Evolutionary conservation across 2,113 vertebrate genomes (phyloP).

Genomic region (Podarcis raffonei): DNA sequence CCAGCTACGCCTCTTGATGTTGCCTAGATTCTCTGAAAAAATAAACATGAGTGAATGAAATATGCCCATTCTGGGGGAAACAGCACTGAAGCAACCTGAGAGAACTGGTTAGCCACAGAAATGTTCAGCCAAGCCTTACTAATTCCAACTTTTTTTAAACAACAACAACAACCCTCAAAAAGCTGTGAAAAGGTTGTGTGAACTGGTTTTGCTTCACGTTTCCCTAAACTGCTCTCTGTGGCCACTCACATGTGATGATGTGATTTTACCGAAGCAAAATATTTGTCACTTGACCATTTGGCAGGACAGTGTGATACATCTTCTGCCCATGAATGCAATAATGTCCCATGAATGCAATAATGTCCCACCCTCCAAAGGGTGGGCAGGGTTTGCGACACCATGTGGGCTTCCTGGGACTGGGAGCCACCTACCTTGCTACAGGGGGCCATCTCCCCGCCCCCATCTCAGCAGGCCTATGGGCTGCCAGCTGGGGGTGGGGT

Average conservation of each 20-base stretch:
- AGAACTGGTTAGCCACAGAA: neutral
- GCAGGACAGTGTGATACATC: neutral
- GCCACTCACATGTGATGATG: neutral
- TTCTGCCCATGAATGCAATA: neutral
- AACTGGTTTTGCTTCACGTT: neutral
- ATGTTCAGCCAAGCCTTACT: neutral
- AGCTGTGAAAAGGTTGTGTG: neutral
- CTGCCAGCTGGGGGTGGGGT: too few relatives aligned
- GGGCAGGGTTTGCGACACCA: too few relatives aligned
- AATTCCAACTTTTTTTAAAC: neutral
- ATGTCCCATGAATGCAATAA: neutral
- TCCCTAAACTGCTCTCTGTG: neutral
- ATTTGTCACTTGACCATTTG: neutral
- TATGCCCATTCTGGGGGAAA: neutral
- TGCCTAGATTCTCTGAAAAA: neutral
- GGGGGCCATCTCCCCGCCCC: too few relatives aligned
- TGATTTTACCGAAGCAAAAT: neutral
- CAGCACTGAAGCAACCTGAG: neutral
- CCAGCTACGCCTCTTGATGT: too few relatives aligned
- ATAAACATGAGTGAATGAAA: neutral
- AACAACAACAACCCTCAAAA: neutral
- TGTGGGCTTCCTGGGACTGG: too few relatives aligned
- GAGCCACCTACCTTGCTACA: too few relatives aligned
- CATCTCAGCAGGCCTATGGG: too few relatives aligned
- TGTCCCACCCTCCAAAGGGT: too few relatives aligned